These are phyloP conservation scores for Halcyon leucocephala DNA, from an alignment of 2,797 vertebrate genomes.

Conservation along the genomic window DNA sequence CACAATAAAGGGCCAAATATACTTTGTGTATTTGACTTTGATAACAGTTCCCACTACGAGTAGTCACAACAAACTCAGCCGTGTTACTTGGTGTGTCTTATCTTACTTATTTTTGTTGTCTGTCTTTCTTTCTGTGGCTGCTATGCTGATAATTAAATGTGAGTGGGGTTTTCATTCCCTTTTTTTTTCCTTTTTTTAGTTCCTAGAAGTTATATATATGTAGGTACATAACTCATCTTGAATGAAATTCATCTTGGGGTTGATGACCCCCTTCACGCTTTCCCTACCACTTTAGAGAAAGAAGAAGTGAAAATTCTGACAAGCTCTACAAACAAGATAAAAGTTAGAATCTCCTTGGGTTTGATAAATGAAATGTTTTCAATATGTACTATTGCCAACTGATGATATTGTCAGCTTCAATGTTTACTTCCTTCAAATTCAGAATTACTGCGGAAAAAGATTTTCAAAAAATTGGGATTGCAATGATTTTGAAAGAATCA, in stretches of 20 bases:
- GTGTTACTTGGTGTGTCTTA: background rate
- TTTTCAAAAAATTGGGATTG: background rate
- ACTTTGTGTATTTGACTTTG: background rate
- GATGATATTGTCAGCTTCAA: background rate
- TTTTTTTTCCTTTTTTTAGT: too few species aligned
- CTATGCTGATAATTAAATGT: background rate
- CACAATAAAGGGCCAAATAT: background rate
- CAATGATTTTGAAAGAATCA: background rate
- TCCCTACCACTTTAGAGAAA: background rate
- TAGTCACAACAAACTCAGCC: background rate
- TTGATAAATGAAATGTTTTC: background rate
- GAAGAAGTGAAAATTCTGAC: background rate
- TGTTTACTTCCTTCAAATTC: background rate
- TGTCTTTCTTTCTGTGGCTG: background rate
- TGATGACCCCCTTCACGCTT: background rate
- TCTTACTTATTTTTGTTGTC: background rate
- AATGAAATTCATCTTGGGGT: background rate
- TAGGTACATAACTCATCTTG: background rate
- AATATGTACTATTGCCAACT: background rate
- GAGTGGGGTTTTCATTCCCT: accelerated
- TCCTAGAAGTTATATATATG: background rate
- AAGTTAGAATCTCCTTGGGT: background rate
- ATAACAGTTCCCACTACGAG: background rate
- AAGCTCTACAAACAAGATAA: background rate
- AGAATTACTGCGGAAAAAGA: background rate